Percentiles rank a stretch among this genome's conserved stretches.
phyloP scores from a whole-genome alignment of 2,113 vertebrate species.

The Circaetus gallicus region DNA sequence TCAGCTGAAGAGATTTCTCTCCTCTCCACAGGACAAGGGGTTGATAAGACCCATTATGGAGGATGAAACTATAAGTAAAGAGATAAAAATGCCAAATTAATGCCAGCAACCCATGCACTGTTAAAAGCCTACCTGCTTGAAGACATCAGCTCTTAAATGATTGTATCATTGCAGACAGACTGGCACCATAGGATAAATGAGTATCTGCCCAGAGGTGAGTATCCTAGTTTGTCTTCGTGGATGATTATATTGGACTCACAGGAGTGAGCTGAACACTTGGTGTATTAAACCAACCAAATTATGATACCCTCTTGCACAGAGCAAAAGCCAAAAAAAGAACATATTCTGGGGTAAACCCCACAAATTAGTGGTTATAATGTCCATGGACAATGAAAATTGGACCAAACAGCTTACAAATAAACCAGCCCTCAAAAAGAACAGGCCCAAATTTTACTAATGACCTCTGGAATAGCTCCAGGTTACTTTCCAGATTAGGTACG shows the following conservation, averaged over 20 bases:
- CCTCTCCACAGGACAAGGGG: conserved; percentile 7
- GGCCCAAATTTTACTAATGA: not conserved
- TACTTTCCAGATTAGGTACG: not conserved
- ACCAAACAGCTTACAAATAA: not conserved
- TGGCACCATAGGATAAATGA: not conserved
- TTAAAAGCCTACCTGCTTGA: conserved; percentile 5
- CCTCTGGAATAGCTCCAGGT: not conserved
- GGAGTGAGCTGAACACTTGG: not conserved
- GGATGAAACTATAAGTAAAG: not conserved
- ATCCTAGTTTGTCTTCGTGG: not conserved
- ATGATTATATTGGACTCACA: not conserved
- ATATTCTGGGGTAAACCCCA: not conserved
- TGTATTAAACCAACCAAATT: not conserved
- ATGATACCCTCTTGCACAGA: not conserved
- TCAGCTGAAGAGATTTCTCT: conserved; percentile 32
- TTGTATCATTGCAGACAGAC: not conserved
- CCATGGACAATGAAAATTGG: not conserved
- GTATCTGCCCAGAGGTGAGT: not conserved
- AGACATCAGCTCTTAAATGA: not conserved
- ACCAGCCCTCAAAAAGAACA: not conserved
- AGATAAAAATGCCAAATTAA: not conserved
- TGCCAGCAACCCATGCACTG: not conserved
- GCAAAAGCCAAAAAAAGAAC: not conserved
- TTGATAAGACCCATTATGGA: conserved; percentile 21
- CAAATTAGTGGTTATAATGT: not conserved